Conservation (phyloP, 2,888 invertebrate species). For the Caenorhabditis uteleia region DNA sequence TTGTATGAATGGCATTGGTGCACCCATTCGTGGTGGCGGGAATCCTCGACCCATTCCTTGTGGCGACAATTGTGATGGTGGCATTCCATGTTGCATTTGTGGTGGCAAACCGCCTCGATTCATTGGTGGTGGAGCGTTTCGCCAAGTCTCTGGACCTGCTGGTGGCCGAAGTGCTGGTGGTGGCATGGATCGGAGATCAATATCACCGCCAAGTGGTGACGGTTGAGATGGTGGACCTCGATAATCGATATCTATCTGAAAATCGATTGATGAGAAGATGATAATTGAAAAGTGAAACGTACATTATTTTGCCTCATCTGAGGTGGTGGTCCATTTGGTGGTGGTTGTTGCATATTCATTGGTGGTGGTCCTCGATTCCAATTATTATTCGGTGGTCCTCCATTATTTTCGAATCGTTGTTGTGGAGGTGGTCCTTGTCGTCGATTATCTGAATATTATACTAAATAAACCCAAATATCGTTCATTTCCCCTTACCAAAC, state of each 20-base stretch:
- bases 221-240: slow-evolving; percentile 5
- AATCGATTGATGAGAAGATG: too few relatives aligned
- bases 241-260: slow-evolving; percentile 32
- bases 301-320: neutral
- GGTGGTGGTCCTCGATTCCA: slow-evolving; percentile 7
- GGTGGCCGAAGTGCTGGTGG: neutral
- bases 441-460: neutral
- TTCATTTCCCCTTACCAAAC: neutral
- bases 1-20: neutral
- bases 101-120: neutral
- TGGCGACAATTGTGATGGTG: neutral
- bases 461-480: neutral
- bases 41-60: neutral
- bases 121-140: neutral
- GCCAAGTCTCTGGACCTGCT: neutral
- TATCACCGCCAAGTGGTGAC: slow-evolving; percentile 7
- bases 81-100: neutral
- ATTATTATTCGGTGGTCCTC: neutral
- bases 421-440: slow-evolving; percentile 8
- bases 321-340: slow-evolving; percentile 6
- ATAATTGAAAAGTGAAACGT: neutral
- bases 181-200: slow-evolving; percentile 12
- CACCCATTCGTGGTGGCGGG: slow-evolving; percentile 3
- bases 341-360: slow-evolving; percentile 1
- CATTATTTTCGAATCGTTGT: neutral